Base-by-base conservation (phyloP, 2,888 invertebrate species). In the Polydrusus cervinus region DNA sequence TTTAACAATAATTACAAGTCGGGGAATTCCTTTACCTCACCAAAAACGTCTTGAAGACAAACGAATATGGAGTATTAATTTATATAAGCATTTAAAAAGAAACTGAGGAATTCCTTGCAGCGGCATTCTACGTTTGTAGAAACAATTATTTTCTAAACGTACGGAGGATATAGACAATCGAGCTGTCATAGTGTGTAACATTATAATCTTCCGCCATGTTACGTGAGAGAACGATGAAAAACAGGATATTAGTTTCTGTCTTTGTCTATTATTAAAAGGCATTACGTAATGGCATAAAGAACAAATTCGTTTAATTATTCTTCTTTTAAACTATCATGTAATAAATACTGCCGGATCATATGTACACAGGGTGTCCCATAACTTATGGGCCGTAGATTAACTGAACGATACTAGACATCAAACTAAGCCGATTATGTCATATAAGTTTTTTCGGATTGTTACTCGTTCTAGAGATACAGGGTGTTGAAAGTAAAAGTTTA, bases 41-140 rank as follows among this genome's bases (percentile, higher is more conserved):
- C 71, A 75, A 75, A 75, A 65, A 30, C 67, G 61, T 66, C 53
- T 40, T 30, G 6, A 16, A 16, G 51, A 51, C 66, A 75, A 75
- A 71, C 51, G 8, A 67, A 75, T 75, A 71, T 75, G 75, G 75
- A 60, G 62, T 71, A 71, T 75, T 71, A 71, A 75, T 71, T 75
- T 71, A 71, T 75, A 75, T 67, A 75, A 75, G 67, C 61, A 71
- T 75, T 75, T 71, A 67, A 71, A 75, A 71, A 75, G 71, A 71
- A 75, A 75, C 75, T 60, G 61, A 61, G 49, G 75, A 75, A 75
- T 71, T 66, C 62, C 55, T 67, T 66, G 67, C 47, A 0, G 45
- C 71, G 71, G 71, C 75, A 71, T 75, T 67, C 67, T 67, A 38
- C 71, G 71, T 62, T 75, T 75, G 71, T 75, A 71, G 62, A 67